Evolutionary conservation across 2,113 vertebrate species (phyloP).

Genomic region (Trochalopteron elliotii): DNA sequence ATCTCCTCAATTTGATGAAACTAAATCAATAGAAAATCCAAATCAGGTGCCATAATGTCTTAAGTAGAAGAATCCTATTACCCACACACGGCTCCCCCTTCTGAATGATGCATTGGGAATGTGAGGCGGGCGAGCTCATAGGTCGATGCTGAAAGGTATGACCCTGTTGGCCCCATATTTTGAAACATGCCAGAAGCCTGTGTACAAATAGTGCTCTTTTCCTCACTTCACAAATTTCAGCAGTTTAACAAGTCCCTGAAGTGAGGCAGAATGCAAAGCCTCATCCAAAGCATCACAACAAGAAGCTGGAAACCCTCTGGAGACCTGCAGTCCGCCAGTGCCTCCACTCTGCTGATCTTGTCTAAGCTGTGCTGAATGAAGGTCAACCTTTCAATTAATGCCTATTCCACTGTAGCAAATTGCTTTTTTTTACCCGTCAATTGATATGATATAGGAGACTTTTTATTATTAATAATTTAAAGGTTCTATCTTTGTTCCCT

Average conservation of each 20-base stretch:
- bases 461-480: slow-evolving; percentile 35
- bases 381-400: slow-evolving; percentile 54
- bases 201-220: slow-evolving; percentile 26
- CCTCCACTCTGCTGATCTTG: slow-evolving; percentile 36
- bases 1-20: background rate
- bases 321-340: slow-evolving; percentile 5
- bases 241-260: slow-evolving; percentile 65
- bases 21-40: background rate
- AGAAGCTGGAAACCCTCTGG: slow-evolving; percentile 29
- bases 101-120: slow-evolving; percentile 48
- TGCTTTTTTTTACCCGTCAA: background rate
- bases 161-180: slow-evolving; percentile 48
- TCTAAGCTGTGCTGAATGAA: slow-evolving; percentile 40
- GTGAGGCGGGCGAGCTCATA: background rate
- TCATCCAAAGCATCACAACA: background rate
- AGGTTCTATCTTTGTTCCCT: background rate
- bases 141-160: slow-evolving; percentile 25
- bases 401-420: background rate
- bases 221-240: slow-evolving; percentile 27
- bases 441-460: slow-evolving; percentile 12
- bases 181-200: slow-evolving; percentile 65
- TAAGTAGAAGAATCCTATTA: background rate
- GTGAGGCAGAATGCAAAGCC: slow-evolving; percentile 13
- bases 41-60: slow-evolving; percentile 51
- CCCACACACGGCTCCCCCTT: background rate